Percentiles rank a stretch among this genome's conserved stretches.
Evolutionary conservation across 2,113 vertebrate species (phyloP).

Genomic region (Mungos mungo): DNA sequence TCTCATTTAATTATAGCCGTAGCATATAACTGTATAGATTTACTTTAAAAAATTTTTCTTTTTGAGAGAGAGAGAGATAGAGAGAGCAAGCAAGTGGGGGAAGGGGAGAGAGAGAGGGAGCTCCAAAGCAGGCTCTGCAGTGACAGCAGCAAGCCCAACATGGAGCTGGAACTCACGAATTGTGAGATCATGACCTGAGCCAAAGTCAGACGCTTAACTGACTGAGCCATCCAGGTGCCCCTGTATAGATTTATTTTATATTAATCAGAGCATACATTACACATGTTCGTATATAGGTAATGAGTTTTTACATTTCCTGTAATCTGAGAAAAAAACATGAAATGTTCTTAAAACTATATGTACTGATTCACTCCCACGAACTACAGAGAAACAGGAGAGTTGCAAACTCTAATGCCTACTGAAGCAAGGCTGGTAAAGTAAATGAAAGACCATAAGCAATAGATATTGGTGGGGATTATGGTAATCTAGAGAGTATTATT

Average conservation of each 20-base stretch:
- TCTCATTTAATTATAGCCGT: neutral
- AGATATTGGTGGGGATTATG: neutral
- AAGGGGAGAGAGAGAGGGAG: too few species aligned
- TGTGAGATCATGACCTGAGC: too few species aligned
- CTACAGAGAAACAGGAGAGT: neutral
- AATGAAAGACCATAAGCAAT: neutral
- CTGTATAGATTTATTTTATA: neutral
- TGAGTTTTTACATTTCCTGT: conserved; percentile 19
- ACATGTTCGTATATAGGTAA: neutral
- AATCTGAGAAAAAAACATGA: neutral
- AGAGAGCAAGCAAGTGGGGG: too few species aligned
- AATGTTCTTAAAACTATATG: conserved; percentile 23
- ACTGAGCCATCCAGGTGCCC: too few species aligned
- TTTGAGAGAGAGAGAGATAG: too few species aligned
- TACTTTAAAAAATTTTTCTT: neutral
- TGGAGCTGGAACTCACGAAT: too few species aligned
- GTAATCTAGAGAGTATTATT: neutral
- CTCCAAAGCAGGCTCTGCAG: too few species aligned
- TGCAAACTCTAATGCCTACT: neutral
- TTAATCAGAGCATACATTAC: neutral
- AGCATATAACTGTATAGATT: neutral
- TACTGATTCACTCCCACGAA: neutral
- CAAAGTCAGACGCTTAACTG: too few species aligned
- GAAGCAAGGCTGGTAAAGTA: neutral
- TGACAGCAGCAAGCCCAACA: too few species aligned